A percentile compares a stretch with the other conserved stretches of the same genome.
Evolutionary conservation across 30 jellyfish, hydroid and myxozoan species (phyloP).

Genomic region (Phacellophora camtschatica): DNA sequence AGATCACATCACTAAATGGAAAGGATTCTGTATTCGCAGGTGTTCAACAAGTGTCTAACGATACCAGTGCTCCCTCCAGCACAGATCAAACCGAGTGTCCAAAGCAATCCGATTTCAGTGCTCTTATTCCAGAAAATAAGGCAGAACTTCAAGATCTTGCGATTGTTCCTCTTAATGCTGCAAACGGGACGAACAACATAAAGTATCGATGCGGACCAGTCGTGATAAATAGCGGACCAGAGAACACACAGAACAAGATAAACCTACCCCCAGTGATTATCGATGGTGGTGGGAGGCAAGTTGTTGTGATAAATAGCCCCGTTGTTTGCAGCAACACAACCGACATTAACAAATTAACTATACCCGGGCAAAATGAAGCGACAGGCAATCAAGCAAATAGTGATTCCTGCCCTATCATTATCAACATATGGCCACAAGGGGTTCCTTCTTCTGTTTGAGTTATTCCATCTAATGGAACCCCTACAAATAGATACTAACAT

Average conservation of each 20-base stretch:
- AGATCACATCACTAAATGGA: neutral
- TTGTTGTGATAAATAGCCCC: constrained; percentile 64
- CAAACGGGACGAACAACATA: neutral
- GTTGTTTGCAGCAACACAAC: constrained; percentile 15
- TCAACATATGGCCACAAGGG: constrained; percentile 70
- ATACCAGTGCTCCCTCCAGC: neutral
- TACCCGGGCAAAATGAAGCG: constrained; percentile 19
- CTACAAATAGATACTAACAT: neutral
- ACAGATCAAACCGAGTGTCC: neutral
- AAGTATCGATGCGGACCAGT: neutral
- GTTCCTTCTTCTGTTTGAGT: neutral
- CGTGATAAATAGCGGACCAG: neutral
- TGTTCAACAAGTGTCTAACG: neutral
- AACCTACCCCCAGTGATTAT: constrained; percentile 51
- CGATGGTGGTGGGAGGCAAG: constrained; percentile 73
- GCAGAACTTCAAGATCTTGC: neutral
- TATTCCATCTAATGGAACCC: neutral
- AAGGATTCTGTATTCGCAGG: neutral
- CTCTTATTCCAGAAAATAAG: neutral
- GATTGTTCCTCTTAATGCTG: neutral
- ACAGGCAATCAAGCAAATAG: neutral
- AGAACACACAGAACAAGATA: neutral
- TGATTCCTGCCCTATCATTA: constrained; percentile 40
- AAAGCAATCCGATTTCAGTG: neutral
- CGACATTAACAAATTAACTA: neutral